Evolutionary conservation across 2,888 invertebrate species (phyloP).

Genomic region (Cerastoderma edule): DNA sequence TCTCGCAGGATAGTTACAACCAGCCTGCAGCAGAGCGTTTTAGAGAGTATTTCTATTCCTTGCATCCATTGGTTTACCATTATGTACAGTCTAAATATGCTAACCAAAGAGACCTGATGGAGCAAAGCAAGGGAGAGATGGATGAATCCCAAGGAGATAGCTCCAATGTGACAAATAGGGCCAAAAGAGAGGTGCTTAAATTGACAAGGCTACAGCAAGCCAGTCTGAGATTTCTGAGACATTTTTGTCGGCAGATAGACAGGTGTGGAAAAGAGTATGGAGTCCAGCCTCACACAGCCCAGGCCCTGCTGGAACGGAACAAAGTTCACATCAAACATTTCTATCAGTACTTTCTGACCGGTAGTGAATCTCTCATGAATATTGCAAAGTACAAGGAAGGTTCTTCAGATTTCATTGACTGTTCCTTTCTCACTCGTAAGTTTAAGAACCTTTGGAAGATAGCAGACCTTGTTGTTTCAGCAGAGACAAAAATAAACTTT

Average conservation of each 20-base stretch:
- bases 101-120: not conserved
- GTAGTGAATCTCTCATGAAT: not conserved
- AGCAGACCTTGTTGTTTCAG: slow-evolving; percentile 17
- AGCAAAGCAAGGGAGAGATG: no score
- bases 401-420: no score
- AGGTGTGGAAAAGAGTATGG: slow-evolving; percentile 22
- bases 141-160: no score
- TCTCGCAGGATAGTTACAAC: not conserved
- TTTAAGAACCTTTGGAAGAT: slow-evolving; percentile 27
- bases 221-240: not conserved
- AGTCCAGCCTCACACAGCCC: slow-evolving; percentile 9
- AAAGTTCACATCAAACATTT: slow-evolving; percentile 36
- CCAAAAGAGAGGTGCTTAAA: not conserved
- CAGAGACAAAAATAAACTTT: slow-evolving; percentile 25
- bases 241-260: slow-evolving; percentile 27
- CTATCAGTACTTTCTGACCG: slow-evolving; percentile 17
- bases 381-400: not conserved
- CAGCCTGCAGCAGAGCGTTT: not conserved
- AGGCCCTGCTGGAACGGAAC: slow-evolving; percentile 26
- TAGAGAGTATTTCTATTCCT: slow-evolving; percentile 9
- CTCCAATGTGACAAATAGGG: no score
- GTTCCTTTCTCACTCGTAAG: not conserved
- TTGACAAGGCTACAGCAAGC: not conserved
- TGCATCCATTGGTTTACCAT: slow-evolving; percentile 30
- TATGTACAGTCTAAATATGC: slow-evolving; percentile 1